These are phyloP conservation scores for Thaumetopoea pityocampa DNA, from an alignment of 1,140 invertebrate genomes.

Conservation along the genomic window DNA sequence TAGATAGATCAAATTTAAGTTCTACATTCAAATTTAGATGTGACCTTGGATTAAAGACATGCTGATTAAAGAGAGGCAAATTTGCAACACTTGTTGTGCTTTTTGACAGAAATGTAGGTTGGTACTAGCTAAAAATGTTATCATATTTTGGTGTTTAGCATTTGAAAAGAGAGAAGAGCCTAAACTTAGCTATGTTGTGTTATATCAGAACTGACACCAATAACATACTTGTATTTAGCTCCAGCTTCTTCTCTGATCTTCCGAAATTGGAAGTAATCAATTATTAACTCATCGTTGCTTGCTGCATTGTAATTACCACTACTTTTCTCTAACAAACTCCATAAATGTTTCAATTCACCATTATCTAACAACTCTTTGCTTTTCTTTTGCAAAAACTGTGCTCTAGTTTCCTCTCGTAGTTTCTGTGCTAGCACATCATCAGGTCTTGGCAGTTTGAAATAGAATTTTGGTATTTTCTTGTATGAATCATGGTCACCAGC, in stretches of 20 bases:
- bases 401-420: conserved; percentile 90
- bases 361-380: conserved; percentile 90
- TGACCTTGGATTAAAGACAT: too few species aligned
- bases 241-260: conserved; percentile 84
- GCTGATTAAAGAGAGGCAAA: too few species aligned
- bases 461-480: conserved; percentile 85
- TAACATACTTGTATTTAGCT: conserved; percentile 79
- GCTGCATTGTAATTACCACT: conserved; percentile 79
- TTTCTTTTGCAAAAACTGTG: conserved; percentile 89
- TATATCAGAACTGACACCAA: background rate
- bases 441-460: conserved; percentile 85
- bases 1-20: too few species aligned
- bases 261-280: conserved; percentile 90
- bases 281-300: conserved; percentile 86
- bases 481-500: conserved; percentile 54
- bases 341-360: conserved; percentile 90
- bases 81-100: too few species aligned
- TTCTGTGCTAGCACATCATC: conserved; percentile 87
- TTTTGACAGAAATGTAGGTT: too few species aligned
- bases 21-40: too few species aligned
- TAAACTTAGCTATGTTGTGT: too few species aligned
- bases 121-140: too few species aligned
- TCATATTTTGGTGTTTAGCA: too few species aligned
- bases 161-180: background rate
- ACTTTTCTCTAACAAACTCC: conserved; percentile 88